Evolutionary conservation across 2,888 invertebrate genomes (phyloP).

Genomic region (Sipha maydis): DNA sequence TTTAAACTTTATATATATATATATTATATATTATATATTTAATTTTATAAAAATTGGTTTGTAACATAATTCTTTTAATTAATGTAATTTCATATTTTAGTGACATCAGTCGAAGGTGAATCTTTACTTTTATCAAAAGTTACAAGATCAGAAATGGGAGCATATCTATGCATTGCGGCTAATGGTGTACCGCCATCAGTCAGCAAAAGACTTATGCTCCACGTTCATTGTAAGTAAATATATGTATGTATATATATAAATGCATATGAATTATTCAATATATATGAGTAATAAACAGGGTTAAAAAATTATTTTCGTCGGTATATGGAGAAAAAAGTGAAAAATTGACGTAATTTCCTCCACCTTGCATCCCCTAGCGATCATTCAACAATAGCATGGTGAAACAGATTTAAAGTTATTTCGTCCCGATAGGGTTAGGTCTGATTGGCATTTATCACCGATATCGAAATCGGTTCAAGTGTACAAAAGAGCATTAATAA

Average conservation of each 20-base stretch:
- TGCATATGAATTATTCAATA: background rate
- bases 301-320: constrained; percentile 39
- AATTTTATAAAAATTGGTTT: too few species aligned
- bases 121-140: constrained; percentile 84
- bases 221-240: constrained; percentile 86
- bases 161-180: constrained; percentile 87
- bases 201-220: constrained; percentile 90
- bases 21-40: too few species aligned
- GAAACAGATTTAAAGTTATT: constrained; percentile 61
- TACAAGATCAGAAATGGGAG: constrained; percentile 89
- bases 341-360: constrained; percentile 51
- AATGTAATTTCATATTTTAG: constrained; percentile 68
- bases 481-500: constrained; percentile 61
- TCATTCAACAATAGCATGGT: constrained; percentile 39
- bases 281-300: background rate
- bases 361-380: constrained; percentile 35
- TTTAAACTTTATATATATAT: too few species aligned
- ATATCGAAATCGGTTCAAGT: constrained; percentile 55
- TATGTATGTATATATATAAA: background rate
- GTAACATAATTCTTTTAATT: background rate
- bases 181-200: constrained; percentile 89
- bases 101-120: constrained; percentile 80
- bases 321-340: constrained; percentile 15
- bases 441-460: constrained; percentile 61
- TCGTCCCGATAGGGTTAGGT: constrained; percentile 59